A percentile compares a stretch with the other conserved stretches of the same genome.
These are phyloP conservation scores for Bombus affinis DNA, from an alignment of 1,140 invertebrate genomes.

Conservation along the genomic window DNA sequence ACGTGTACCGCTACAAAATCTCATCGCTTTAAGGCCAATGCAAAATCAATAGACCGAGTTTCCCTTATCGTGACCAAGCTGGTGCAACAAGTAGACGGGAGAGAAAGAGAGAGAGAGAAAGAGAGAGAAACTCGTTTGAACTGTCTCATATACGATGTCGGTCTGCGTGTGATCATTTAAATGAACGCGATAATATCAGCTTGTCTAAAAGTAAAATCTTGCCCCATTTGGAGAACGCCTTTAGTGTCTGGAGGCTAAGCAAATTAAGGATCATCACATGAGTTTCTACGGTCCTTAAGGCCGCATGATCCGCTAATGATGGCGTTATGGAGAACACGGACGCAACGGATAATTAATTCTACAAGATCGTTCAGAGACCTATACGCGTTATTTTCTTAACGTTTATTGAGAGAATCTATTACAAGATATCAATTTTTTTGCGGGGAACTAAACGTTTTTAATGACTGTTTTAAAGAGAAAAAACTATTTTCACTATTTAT, in stretches of 20 bases:
- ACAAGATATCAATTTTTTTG: not conserved
- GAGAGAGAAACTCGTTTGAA: not conserved
- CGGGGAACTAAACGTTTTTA: not conserved
- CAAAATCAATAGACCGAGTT: slow-evolving; percentile 38
- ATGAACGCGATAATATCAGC: slow-evolving; percentile 33
- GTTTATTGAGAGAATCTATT: not conserved
- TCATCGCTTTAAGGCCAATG: slow-evolving; percentile 13
- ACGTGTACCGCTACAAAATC: slow-evolving; percentile 5
- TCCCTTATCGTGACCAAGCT: slow-evolving; percentile 19
- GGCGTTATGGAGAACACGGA: not conserved
- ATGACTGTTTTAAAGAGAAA: not conserved
- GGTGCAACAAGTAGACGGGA: slow-evolving; percentile 6
- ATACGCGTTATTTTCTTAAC: not conserved
- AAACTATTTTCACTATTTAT: not conserved
- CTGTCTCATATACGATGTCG: slow-evolving; percentile 36
- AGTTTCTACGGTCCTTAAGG: slow-evolving; percentile 30
- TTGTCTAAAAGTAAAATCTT: slow-evolving; percentile 49
- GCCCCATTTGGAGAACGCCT: slow-evolving; percentile 30
- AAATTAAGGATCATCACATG: slow-evolving; percentile 43
- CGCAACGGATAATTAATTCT: slow-evolving; percentile 5
- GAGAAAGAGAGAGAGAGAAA: not conserved
- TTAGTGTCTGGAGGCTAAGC: slow-evolving; percentile 45
- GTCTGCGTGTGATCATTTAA: not conserved
- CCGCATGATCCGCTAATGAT: slow-evolving; percentile 10
- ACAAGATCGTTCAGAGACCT: not conserved